Percentiles rank a stretch among this genome's conserved stretches.
phyloP scores from a whole-genome alignment of 2,797 vertebrate genomes.

The Pitangus sulphuratus region DNA sequence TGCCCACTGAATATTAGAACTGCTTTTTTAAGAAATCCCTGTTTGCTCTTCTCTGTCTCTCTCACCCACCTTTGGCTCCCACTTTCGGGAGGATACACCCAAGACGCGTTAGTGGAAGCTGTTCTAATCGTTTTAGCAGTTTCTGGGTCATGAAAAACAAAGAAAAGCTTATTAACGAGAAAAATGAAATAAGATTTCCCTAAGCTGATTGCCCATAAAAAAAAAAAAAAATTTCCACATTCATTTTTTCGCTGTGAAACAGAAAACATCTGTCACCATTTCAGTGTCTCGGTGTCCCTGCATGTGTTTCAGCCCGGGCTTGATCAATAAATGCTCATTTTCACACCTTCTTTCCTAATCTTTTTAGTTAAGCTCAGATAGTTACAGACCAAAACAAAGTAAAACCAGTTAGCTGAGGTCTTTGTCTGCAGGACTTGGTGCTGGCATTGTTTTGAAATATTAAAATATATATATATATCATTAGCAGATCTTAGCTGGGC shows the following conservation, averaged over 20 bases:
- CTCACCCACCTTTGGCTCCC: background rate
- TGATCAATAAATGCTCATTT: slow-evolving; percentile 17
- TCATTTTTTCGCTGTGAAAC: slow-evolving; percentile 36
- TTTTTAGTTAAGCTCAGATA: slow-evolving; percentile 21
- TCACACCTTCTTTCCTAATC: slow-evolving; percentile 42
- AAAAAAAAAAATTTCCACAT: background rate
- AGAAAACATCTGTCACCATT: slow-evolving; percentile 59
- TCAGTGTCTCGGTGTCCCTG: background rate
- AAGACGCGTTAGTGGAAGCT: background rate
- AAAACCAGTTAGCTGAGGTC: background rate
- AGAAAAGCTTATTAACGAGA: slow-evolving; percentile 69
- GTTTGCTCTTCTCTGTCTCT: background rate
- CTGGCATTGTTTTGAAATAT: background rate
- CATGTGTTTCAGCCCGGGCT: background rate
- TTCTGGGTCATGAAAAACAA: slow-evolving; percentile 66
- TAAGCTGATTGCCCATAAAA: slow-evolving; percentile 60
- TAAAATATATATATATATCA: background rate
- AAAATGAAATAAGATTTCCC: slow-evolving; percentile 61
- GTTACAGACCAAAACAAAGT: background rate
- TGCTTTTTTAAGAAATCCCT: background rate
- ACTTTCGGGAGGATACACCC: background rate
- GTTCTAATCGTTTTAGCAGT: slow-evolving; percentile 17
- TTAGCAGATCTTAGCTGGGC: background rate
- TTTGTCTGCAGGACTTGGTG: accelerated
- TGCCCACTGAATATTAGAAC: background rate